These are phyloP conservation scores for Rhynchomys soricoides DNA, from an alignment of 2,113 vertebrate genomes.

Conservation along the genomic window DNA sequence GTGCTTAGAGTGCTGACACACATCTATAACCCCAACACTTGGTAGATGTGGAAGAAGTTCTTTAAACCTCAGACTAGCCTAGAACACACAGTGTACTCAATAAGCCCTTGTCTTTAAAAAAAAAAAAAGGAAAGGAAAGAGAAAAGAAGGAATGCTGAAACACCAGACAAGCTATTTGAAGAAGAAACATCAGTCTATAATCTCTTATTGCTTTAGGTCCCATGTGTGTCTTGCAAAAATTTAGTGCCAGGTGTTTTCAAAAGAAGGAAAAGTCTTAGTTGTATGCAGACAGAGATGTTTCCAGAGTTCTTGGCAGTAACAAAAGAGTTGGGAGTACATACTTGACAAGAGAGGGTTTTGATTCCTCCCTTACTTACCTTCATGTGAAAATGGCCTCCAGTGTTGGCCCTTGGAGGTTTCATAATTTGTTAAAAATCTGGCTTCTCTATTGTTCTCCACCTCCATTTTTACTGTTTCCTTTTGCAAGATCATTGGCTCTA, in stretches of 20 bases:
- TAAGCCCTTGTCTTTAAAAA: not conserved
- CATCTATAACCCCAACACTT: not conserved
- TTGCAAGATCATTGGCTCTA: not conserved
- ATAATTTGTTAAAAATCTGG: constrained; percentile 60
- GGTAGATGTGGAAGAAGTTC: not conserved
- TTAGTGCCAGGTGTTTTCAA: not conserved
- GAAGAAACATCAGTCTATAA: not conserved
- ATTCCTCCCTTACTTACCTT: constrained; percentile 30
- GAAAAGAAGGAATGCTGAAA: not conserved
- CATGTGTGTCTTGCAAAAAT: not conserved
- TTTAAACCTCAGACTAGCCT: not conserved
- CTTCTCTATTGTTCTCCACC: not conserved
- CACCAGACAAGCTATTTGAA: not conserved
- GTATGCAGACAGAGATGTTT: not conserved
- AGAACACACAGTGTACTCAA: not conserved
- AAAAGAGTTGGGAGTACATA: not conserved
- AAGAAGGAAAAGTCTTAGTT: not conserved
- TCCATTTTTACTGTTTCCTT: not conserved
- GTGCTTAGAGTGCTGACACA: not conserved
- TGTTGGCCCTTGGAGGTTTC: constrained; percentile 6
- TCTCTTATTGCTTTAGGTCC: not conserved
- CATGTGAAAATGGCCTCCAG: constrained; percentile 8
- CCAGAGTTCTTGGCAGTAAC: not conserved
- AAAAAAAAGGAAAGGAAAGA: not conserved
- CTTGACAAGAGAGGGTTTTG: not conserved